Evolutionary conservation across 2,113 vertebrate species (phyloP).

Genomic region (Charina bottae): DNA sequence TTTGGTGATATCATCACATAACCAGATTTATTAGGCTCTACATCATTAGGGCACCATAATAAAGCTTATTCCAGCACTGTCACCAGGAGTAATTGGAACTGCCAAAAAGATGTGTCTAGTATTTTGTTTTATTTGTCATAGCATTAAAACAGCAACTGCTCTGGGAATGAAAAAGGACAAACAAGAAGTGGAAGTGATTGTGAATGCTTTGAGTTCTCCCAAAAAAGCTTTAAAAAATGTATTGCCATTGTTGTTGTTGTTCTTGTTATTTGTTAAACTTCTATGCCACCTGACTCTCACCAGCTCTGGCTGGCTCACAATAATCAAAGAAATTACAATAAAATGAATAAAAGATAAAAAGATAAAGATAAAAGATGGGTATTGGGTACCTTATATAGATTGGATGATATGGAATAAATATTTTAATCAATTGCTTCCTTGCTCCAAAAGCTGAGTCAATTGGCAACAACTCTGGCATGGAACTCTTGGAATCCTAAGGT

Average conservation of each 20-base stretch:
- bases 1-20: background rate
- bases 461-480: constrained; percentile 39
- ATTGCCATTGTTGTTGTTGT: too few relatives aligned
- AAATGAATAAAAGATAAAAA: background rate
- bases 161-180: background rate
- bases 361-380: background rate
- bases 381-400: background rate
- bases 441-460: background rate
- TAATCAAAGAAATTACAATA: background rate
- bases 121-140: background rate
- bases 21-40: background rate
- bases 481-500: constrained; percentile 39
- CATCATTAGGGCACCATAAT: background rate
- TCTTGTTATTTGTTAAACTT: too few relatives aligned
- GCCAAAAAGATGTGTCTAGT: too few relatives aligned
- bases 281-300: too few relatives aligned
- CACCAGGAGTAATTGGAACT: too few relatives aligned
- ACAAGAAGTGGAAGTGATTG: too few relatives aligned
- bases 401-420: background rate
- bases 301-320: too few relatives aligned
- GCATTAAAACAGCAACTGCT: background rate
- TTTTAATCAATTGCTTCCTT: background rate
- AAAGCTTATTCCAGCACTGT: background rate
- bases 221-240: background rate
- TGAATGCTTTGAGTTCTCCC: background rate